These are phyloP conservation scores for Eupleurogrammus muticus DNA, from an alignment of 2,797 vertebrate genomes.

Conservation along the genomic window DNA sequence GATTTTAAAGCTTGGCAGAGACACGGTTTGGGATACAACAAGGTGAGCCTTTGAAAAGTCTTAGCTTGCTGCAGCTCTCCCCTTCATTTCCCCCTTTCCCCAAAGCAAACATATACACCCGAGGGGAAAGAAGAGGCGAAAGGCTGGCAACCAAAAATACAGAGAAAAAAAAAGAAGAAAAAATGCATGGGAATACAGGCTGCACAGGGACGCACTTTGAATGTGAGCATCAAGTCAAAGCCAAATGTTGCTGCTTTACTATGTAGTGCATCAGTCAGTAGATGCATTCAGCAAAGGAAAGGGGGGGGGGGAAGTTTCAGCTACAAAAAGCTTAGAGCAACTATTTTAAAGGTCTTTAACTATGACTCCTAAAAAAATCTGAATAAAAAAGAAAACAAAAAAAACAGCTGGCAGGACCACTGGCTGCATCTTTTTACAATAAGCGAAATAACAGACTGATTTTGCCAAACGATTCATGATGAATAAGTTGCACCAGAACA, in stretches of 20 bases:
- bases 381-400: too few relatives aligned
- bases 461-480: background rate
- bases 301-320: background rate
- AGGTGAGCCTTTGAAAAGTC: constrained; percentile 76
- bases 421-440: background rate
- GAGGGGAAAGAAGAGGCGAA: constrained; percentile 70
- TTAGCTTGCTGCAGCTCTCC: constrained; percentile 56
- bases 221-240: constrained; percentile 38
- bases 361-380: too few relatives aligned
- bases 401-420: background rate
- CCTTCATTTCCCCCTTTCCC: constrained; percentile 63
- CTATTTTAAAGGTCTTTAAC: background rate
- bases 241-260: constrained; percentile 24
- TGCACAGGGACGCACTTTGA: constrained; percentile 37
- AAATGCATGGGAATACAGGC: constrained; percentile 56
- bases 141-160: constrained; percentile 67
- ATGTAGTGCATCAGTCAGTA: constrained; percentile 8
- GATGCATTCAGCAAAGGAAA: constrained; percentile 23
- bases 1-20: constrained; percentile 58
- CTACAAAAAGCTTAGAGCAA: background rate
- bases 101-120: constrained; percentile 78
- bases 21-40: constrained; percentile 71
- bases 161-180: constrained; percentile 43
- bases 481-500: background rate
- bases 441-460: background rate